Evolutionary conservation across 2,113 vertebrate genomes (phyloP).

Genomic region (Thryonomys swinderianus): DNA sequence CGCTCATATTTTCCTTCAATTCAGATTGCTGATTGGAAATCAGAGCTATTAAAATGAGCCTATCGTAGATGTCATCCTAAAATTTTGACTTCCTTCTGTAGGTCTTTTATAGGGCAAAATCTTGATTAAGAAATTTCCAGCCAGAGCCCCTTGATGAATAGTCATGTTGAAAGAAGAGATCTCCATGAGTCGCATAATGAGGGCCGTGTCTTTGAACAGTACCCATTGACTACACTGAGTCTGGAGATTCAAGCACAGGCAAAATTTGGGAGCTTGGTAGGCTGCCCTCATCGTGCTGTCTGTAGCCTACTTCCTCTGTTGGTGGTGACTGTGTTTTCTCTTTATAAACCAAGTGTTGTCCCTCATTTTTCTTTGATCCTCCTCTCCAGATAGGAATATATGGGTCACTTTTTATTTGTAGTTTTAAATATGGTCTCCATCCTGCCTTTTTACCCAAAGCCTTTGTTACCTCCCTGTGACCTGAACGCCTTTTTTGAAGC

Average conservation of each 20-base stretch:
- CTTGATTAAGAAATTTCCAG: background rate
- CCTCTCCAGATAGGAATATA: background rate
- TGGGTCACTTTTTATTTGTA: background rate
- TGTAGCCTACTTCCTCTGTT: background rate
- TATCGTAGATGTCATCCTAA: background rate
- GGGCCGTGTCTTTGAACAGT: fast-evolving
- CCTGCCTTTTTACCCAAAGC: background rate
- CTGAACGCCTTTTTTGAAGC: background rate
- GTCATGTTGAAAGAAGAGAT: background rate
- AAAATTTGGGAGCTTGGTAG: background rate
- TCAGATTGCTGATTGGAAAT: background rate
- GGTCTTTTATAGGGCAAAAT: background rate
- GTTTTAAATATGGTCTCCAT: background rate
- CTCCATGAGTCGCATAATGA: background rate
- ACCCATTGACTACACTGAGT: too few species aligned
- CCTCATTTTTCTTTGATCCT: background rate
- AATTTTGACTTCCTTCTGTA: background rate
- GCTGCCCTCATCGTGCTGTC: background rate
- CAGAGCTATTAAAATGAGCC: background rate
- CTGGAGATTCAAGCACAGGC: too few species aligned
- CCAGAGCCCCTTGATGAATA: background rate
- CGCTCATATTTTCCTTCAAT: background rate
- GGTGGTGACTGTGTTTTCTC: background rate
- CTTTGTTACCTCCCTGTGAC: background rate
- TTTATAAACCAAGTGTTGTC: background rate